Evolutionary conservation across 2,888 invertebrate genomes (phyloP).

Genomic region (Dasypogon diadema): DNA sequence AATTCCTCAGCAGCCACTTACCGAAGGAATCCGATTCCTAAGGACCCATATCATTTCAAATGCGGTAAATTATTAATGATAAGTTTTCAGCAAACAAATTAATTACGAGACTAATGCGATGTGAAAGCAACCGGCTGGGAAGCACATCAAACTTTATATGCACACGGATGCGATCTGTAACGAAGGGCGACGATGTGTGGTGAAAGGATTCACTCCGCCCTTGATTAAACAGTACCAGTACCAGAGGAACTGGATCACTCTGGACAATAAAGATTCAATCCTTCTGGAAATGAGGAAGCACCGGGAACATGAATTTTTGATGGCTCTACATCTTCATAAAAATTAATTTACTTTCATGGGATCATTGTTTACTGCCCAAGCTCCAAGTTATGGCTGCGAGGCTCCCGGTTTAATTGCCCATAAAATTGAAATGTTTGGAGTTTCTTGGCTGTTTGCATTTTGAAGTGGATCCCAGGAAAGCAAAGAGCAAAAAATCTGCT

Average conservation of each 20-base stretch:
- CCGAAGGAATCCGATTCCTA: background rate
- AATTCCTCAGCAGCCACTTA: background rate
- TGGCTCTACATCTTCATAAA: conserved; percentile 55
- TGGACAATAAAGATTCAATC: conserved; percentile 9
- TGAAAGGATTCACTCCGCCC: conserved; percentile 21
- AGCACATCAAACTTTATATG: conserved; percentile 41
- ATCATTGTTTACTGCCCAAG: conserved; percentile 39
- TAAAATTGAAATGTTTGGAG: conserved; percentile 56
- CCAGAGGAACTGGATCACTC: background rate
- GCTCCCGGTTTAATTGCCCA: conserved; percentile 55
- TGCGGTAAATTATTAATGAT: conserved; percentile 53
- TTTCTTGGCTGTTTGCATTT: conserved; percentile 55
- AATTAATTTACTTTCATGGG: conserved; percentile 54
- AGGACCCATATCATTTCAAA: conserved; percentile 39
- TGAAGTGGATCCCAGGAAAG: conserved; percentile 49
- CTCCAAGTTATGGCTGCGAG: conserved; percentile 32
- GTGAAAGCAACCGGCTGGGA: conserved; percentile 52
- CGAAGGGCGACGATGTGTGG: conserved; percentile 23
- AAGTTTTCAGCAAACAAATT: conserved; percentile 57
- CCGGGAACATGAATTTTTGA: conserved; percentile 54
- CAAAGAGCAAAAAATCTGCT: conserved; percentile 2
- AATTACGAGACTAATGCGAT: conserved; percentile 54
- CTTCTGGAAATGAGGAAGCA: conserved; percentile 47
- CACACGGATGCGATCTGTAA: background rate
- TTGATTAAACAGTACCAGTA: conserved; percentile 13